These are phyloP conservation scores for Helobdella robusta DNA, from an alignment of 2,888 invertebrate species.

Conservation along the genomic window DNA sequence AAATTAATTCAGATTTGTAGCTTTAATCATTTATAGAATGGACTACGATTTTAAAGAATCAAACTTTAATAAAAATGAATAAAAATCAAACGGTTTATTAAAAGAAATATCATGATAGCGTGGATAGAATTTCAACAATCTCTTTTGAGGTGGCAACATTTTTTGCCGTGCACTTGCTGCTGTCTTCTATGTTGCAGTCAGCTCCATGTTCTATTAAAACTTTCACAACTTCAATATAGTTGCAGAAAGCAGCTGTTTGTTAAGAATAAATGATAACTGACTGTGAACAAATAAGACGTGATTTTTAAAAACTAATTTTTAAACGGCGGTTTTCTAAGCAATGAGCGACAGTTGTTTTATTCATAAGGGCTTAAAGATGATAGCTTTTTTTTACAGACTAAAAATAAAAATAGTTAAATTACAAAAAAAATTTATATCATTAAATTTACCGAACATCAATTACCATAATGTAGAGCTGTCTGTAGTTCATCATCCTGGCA, in stretches of 20 bases:
- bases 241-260: conserved; percentile 14
- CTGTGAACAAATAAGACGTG: background rate
- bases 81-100: no score
- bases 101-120: no score
- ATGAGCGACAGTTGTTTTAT: no score
- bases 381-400: no score
- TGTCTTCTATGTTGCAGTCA: conserved; percentile 10
- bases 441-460: background rate
- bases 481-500: conserved; percentile 14
- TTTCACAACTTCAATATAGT: background rate
- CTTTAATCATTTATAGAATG: no score
- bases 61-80: no score
- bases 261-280: background rate
- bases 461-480: conserved; percentile 22
- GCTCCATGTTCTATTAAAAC: conserved; percentile 3
- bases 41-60: no score
- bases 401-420: no score
- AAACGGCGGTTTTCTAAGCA: no score
- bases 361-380: no score
- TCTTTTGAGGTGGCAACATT: conserved; percentile 40
- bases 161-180: background rate
- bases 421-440: background rate
- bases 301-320: background rate
- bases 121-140: no score
- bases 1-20: no score